A percentile compares a stretch with the other conserved stretches of the same genome.
Conservation (phyloP, 2,888 invertebrate species). For the Pachycephus smyrnensis region DNA sequence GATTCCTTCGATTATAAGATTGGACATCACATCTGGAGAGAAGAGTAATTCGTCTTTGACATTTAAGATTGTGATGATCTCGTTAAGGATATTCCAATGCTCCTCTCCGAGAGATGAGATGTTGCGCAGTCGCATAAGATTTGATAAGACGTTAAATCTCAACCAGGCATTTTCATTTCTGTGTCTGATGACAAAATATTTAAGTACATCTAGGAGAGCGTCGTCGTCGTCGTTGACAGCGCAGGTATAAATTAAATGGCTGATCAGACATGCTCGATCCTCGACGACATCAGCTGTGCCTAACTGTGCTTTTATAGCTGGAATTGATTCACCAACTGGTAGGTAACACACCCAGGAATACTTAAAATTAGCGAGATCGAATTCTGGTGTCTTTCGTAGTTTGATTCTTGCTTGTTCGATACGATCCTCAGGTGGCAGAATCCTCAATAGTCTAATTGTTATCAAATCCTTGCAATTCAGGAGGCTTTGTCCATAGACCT, state of each 20-base stretch:
- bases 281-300: slow-evolving; percentile 24
- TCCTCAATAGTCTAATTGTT: slow-evolving; percentile 28
- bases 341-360: slow-evolving; percentile 52
- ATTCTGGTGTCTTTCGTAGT: slow-evolving; percentile 24
- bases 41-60: slow-evolving; percentile 21
- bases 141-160: slow-evolving; percentile 17
- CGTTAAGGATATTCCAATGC: slow-evolving; percentile 50
- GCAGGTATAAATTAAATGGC: slow-evolving; percentile 52
- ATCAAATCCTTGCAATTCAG: slow-evolving; percentile 32
- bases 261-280: slow-evolving; percentile 34
- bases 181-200: slow-evolving; percentile 48
- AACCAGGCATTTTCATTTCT: slow-evolving; percentile 51
- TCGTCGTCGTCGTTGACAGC: slow-evolving; percentile 52
- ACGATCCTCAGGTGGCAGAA: slow-evolving; percentile 48
- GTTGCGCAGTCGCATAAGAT: background rate
- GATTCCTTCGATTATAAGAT: slow-evolving; percentile 32
- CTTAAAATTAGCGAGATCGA: background rate
- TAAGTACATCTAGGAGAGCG: slow-evolving; percentile 44
- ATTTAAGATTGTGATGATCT: slow-evolving; percentile 38
- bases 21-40: rapidly evolving
- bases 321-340: slow-evolving; percentile 40
- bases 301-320: slow-evolving; percentile 44
- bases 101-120: slow-evolving; percentile 43
- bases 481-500: slow-evolving; percentile 40
- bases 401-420: slow-evolving; percentile 41